Base-by-base conservation (phyloP, 2,113 vertebrate species). In the Phoxinus phoxinus region DNA sequence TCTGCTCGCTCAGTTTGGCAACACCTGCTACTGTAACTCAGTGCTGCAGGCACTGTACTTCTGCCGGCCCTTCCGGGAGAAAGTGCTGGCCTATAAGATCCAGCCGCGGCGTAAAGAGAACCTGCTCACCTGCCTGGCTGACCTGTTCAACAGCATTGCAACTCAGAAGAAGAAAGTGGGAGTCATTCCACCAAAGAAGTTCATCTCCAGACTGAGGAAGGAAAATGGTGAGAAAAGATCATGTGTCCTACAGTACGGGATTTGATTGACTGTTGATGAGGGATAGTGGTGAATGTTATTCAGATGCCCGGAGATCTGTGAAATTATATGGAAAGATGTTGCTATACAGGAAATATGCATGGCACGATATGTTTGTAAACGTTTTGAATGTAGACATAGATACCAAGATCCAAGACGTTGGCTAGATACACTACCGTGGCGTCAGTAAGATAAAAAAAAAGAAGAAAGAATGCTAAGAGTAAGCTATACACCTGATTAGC, bases 1-100 rank as follows among this genome's bases (percentile, higher is more conserved):
- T 35, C 44, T 48, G 46, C 23, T 80, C n/a, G 1, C 17, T 10
- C 81, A 98, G 97, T 97, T 98, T 87, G 97, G 97, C 85, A 98
- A 98, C 92, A 98, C 97, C 90, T 98, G 97, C 95, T 98, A 98
- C 94, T 98, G 97, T 93, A 98, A 98, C 94, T 98, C 97, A 0
- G 97, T 98, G 92, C 94, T 98, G 88, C 97, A 98, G 94, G 97
- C 97, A 65, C 94, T 98, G 92, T 98, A 97, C 89, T 98, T 98
- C 91, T 98, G 97, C 83, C 96, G 97, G 32, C 97, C 97, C 0
- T 98, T 98, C 93, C 96, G 97, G 87, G 97, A 98, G 90, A 98
- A 98, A 88, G 97, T 98, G 82, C 86, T 98, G 94, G 96, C 97
- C 0, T 98, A 97, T 91, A 97, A 98, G 94, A 95, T 97, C 91